Conservation (phyloP, 2,888 invertebrate species). For the Cephus rjabovi region DNA sequence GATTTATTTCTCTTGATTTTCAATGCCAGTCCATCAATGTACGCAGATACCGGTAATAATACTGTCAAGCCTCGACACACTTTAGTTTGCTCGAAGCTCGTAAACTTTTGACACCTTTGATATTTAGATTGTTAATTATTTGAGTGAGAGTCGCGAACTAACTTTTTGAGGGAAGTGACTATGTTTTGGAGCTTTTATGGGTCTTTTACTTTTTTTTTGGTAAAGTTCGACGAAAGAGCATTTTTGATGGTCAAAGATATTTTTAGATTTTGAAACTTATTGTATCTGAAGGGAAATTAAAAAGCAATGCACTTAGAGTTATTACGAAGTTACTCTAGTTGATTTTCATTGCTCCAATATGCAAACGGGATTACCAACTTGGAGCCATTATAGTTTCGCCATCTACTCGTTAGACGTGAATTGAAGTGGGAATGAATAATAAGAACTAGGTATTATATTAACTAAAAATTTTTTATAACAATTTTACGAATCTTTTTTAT, state of each 20-base stretch:
- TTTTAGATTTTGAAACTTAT: neutral
- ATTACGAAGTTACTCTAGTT: neutral
- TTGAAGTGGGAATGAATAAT: neutral
- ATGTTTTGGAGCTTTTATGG: neutral
- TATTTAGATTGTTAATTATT: neutral
- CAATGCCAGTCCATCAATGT: constrained; percentile 3
- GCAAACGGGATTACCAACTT: neutral
- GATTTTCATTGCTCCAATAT: neutral
- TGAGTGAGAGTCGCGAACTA: no score
- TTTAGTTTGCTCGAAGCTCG: neutral
- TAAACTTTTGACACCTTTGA: neutral
- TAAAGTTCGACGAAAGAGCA: neutral
- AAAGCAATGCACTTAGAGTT: neutral
- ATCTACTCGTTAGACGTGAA: neutral
- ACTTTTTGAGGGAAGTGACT: neutral
- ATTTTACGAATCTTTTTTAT: neutral
- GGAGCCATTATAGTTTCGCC: neutral
- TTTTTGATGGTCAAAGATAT: neutral
- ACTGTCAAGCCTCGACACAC: neutral
- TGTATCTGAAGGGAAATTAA: neutral
- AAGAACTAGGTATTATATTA: neutral
- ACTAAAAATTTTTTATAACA: neutral
- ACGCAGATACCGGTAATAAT: neutral
- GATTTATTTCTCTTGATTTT: constrained; percentile 15
- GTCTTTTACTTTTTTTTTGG: neutral